Base-by-base conservation (phyloP, 2,113 vertebrate genomes). In the Indicator maculatus region DNA sequence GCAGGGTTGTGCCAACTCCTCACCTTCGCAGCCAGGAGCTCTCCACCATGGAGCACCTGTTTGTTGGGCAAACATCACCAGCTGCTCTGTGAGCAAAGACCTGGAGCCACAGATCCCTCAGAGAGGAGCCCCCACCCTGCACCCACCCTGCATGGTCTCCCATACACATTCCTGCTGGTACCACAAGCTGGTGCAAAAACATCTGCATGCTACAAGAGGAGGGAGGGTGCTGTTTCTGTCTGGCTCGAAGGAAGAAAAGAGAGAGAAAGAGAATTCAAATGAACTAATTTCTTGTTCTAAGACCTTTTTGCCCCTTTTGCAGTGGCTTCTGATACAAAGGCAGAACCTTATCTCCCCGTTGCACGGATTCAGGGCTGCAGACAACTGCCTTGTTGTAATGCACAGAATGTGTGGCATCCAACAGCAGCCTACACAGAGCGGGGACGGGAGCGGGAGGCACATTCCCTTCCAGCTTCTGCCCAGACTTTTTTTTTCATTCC, bases 251-350 rank as follows among this genome's bases (percentile, higher is more conserved):
- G 38, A 77, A 73, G 44, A 74, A 73, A 60, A 77, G 82, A 61
- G 86, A 72, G 70, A 79, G 61, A 78, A 50, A 39, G 56, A 80
- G 81, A 96, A 93, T 94, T 95, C 93, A 96, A 89, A 95, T 92
- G 79, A 96, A 94, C 91, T 91, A 73, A 93, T 96, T 97, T 96
- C 95, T 96, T 95, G 89, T 95, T 97, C 93, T 91, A 93, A 96
- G 93, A 93, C 93, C 87, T 83, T 90, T 95, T 44, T 1, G 44
- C 59, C 80, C 66, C 90, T 96, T 44, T 96, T 93, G 88, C 95
- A 94, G 83, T 91, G 90, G 93, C 93, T 96, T 93, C 93, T 95
- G 92, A 53, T 95, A 93, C 96, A 96, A 97, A 96, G 91, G 83
- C 95, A 95, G 95, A 90, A 93, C 83, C 96, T 95, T 96, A 96